Evolutionary conservation across 2,113 vertebrate species (phyloP).

Genomic region (Picathartes gymnocephalus): DNA sequence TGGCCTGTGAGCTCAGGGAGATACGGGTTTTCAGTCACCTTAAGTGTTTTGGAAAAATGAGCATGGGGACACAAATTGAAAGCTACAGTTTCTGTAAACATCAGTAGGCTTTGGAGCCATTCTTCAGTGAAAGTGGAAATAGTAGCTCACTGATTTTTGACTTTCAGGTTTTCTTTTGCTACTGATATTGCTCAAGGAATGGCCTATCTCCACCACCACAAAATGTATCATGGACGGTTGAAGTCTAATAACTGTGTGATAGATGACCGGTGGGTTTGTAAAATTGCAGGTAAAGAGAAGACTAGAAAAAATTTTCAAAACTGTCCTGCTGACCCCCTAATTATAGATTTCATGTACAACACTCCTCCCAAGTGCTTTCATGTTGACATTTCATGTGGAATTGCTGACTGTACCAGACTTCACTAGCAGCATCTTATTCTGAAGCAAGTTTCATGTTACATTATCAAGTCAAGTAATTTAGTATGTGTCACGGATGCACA

Average conservation of each 20-base stretch:
- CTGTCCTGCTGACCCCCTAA: background rate
- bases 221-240: slow-evolving; percentile 76
- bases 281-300: slow-evolving; percentile 76
- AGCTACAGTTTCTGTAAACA: background rate
- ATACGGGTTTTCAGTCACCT: background rate
- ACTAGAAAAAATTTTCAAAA: background rate
- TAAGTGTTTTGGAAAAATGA: background rate
- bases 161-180: slow-evolving; percentile 83
- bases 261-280: slow-evolving; percentile 85
- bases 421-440: background rate
- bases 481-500: background rate
- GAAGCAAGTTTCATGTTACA: background rate
- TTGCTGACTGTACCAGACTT: background rate
- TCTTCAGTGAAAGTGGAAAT: background rate
- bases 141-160: background rate
- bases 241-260: slow-evolving; percentile 83
- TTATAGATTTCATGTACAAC: background rate
- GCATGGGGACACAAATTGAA: background rate
- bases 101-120: background rate
- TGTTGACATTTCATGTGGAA: background rate
- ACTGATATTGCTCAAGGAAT: slow-evolving; percentile 81
- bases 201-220: slow-evolving; percentile 82
- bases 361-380: background rate
- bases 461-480: background rate
- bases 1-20: background rate